These are phyloP conservation scores for Acyrthosiphon pisum DNA, from an alignment of 1,140 invertebrate species.

Conservation along the genomic window DNA sequence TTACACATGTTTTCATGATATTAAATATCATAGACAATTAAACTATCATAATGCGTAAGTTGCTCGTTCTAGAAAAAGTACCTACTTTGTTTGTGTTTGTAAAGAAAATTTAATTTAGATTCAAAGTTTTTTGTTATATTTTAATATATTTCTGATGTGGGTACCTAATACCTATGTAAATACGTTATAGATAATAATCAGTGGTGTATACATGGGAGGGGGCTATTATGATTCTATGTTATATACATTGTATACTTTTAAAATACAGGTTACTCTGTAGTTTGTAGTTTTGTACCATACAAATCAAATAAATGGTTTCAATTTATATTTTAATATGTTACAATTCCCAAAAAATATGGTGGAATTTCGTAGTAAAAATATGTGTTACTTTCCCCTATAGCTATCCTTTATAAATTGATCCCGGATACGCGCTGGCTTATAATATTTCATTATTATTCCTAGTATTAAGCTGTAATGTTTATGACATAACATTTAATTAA, in stretches of 20 bases:
- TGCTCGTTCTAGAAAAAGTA: neutral
- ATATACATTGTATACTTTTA: no score
- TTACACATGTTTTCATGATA: neutral
- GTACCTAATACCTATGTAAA: neutral
- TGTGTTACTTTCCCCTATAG: neutral
- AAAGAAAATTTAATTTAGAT: neutral
- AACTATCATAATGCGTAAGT: neutral
- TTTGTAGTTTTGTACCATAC: no score
- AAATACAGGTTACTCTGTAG: no score
- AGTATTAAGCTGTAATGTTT: neutral
- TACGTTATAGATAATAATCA: neutral
- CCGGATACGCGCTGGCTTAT: neutral
- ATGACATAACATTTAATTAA: neutral
- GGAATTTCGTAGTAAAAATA: neutral
- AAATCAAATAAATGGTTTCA: no score
- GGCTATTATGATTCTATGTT: neutral
- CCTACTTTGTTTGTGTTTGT: neutral
- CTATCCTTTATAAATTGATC: neutral
- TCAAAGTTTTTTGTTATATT: neutral
- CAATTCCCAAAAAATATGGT: neutral
- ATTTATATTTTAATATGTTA: no score
- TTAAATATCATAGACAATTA: neutral
- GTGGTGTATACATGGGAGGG: neutral
- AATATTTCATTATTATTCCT: neutral
- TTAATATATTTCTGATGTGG: no score